phyloP scores from a whole-genome alignment of 2,797 vertebrate species.

The Danionella dracula region DNA sequence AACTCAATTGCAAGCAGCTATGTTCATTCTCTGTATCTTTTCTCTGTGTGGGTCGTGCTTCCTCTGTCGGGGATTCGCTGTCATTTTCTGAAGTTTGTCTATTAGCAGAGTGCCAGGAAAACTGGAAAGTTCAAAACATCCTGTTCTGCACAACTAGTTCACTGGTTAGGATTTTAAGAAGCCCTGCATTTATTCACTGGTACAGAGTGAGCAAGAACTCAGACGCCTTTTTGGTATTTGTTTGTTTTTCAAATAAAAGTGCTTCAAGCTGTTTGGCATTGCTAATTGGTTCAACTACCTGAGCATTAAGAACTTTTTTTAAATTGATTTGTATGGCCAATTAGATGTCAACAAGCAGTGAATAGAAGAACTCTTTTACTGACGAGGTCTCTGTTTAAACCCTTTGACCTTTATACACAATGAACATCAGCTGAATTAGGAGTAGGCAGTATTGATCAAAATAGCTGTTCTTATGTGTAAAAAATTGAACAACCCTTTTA shows the following conservation, averaged over 20 bases:
- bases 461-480: background rate
- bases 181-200: background rate
- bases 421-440: slow-evolving; percentile 11
- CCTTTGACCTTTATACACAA: slow-evolving; percentile 30
- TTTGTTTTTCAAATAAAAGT: background rate
- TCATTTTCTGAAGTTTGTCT: slow-evolving; percentile 43
- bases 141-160: no score
- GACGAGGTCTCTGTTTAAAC: slow-evolving; percentile 34
- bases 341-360: background rate
- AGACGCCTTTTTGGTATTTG: no score
- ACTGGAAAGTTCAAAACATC: background rate
- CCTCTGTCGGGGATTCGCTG: slow-evolving; percentile 38
- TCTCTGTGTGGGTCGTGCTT: slow-evolving; percentile 39
- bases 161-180: background rate
- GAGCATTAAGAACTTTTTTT: background rate
- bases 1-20: slow-evolving; percentile 28
- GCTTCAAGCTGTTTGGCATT: background rate
- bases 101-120: background rate
- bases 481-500: background rate
- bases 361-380: slow-evolving; percentile 21
- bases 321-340: background rate
- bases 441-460: slow-evolving; percentile 16
- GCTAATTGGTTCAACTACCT: background rate
- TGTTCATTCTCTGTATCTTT: background rate
- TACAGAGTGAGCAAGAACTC: background rate